Base-by-base conservation (phyloP, 1,140 invertebrate genomes). In the Coboldia fuscipes region DNA sequence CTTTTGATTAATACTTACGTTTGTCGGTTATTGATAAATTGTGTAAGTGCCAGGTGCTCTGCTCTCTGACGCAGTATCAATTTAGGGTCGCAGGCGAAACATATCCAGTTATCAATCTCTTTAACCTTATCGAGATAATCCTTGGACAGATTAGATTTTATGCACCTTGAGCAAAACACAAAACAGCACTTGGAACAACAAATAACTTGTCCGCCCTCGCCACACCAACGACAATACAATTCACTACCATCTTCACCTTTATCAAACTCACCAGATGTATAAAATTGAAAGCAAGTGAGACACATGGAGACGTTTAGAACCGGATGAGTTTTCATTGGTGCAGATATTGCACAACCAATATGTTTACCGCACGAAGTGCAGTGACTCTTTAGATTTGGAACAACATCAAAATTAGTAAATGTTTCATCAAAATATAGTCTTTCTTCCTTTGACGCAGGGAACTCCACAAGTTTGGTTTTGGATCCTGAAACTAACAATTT, bases 181-280 rank as follows among this genome's bases (percentile, higher is more conserved):
- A 70, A 73, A 21, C 69, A 64, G 45, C 85, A 90, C 37, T 67
- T 68, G 26, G 83, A 76, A 56, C 85, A 90, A 42, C 82, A 83
- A 42, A 80, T 72, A 1, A 89, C 70, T 46, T 68, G 63, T 3
- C 66, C 66, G 2, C 60, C 29, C n/a, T 90, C 79, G 0, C 79
- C 83, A 55, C 85, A 90, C 84, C 84, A 88, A 38, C 82, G 65
- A 46, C 85, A 90, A 49, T 86, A 88, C 41, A 85, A 61, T 49
- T 88, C 82, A n/a, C 75, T 77, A 7, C 80, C 79, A 57, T 85
- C 77, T 45, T 83, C 76, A 40, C 82, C 82, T 57, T 75, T 71
- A 26, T 69, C 66, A 51, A 80, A 80, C 41, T 74, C 70, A 23
- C 75, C 76, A 51, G 66, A 51, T 43, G 65, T 67, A 50, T 88